Evolutionary conservation across 2,113 vertebrate species (phyloP).

Genomic region (Apaloderma vittatum): DNA sequence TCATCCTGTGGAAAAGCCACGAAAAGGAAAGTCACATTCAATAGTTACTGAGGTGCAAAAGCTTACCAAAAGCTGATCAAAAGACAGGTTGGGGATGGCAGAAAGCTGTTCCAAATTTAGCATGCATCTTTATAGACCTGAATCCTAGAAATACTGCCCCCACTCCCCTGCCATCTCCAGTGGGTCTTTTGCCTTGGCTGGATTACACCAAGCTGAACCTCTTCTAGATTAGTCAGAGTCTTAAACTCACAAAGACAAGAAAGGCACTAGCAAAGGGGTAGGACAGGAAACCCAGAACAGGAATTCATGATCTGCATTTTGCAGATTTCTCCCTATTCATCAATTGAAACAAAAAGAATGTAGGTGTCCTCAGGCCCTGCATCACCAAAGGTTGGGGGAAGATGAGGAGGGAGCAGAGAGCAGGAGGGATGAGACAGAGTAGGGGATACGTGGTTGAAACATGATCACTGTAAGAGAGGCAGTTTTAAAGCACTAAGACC

Average conservation of each 20-base stretch:
- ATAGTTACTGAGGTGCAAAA: neutral
- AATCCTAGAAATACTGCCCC: neutral
- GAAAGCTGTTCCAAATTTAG: neutral
- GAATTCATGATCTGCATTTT: neutral
- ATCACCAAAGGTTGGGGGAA: neutral
- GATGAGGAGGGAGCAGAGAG: neutral
- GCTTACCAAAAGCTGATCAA: neutral
- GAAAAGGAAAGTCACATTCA: conserved; percentile 8
- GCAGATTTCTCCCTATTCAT: neutral
- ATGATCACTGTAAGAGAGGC: neutral
- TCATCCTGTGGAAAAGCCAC: conserved; percentile 87
- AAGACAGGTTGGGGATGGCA: neutral
- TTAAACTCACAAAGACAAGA: neutral
- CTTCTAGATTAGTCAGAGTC: neutral
- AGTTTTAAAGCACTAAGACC: neutral
- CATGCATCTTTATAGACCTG: neutral
- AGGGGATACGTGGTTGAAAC: neutral
- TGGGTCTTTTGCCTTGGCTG: neutral
- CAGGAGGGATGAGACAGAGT: neutral
- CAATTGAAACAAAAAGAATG: neutral
- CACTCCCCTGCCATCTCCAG: neutral
- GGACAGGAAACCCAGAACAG: neutral
- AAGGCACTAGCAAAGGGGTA: neutral
- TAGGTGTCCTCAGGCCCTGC: neutral
- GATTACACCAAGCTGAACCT: neutral